phyloP scores from a whole-genome alignment of 2,113 vertebrate species.

The Todiramphus chloris region DNA sequence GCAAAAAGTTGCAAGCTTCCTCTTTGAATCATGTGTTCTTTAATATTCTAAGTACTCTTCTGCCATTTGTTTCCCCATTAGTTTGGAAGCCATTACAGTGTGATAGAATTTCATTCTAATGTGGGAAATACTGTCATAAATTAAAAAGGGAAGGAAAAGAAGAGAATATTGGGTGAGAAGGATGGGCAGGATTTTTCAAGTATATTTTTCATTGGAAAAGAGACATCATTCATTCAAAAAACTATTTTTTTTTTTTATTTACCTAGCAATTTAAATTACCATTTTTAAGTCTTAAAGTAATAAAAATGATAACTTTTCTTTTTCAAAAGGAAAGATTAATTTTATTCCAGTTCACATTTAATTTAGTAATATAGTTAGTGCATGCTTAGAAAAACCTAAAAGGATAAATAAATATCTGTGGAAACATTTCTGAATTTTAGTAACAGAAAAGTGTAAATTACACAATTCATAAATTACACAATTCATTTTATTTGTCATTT shows the following conservation, averaged over 20 bases:
- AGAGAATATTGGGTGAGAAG: neutral
- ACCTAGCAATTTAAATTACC: neutral
- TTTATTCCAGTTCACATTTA: neutral
- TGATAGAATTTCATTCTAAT: neutral
- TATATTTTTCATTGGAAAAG: neutral
- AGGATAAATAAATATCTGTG: neutral
- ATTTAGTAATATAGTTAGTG: neutral
- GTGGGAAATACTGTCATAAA: neutral
- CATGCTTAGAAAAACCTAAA: neutral
- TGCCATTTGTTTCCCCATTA: neutral
- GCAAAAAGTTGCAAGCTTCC: neutral
- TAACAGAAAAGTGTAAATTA: neutral
- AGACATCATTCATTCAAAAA: neutral
- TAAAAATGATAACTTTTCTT: neutral
- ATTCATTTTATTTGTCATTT: neutral
- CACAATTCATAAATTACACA: too few species aligned
- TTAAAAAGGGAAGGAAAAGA: neutral
- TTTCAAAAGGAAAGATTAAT: neutral
- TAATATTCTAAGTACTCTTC: neutral
- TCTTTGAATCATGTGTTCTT: neutral
- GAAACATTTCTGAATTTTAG: neutral
- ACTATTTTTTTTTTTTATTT: neutral
- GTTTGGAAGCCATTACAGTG: neutral
- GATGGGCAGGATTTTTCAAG: neutral
- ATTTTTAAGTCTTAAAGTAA: neutral